Evolutionary conservation across 1,140 invertebrate genomes (phyloP), one percentile per base, ranked within the genome.

Genomic region (Sinonovacula constricta): DNA sequence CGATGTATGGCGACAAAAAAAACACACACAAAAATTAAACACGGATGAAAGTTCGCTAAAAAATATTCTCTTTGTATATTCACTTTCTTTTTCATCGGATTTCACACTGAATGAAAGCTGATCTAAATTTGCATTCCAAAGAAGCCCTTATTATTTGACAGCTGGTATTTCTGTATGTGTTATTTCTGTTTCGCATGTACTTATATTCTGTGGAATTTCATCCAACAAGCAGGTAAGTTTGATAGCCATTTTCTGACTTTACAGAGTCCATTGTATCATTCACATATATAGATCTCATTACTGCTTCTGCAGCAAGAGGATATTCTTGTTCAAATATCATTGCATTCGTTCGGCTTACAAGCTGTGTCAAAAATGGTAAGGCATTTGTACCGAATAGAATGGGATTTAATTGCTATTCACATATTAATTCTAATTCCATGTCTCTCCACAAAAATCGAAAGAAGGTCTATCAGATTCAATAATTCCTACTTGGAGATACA

Each of bases 341-440:
- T 26, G 56, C 59, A 26, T 79, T 36, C 49, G 57, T n/a, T 67
- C 30, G 12, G 15, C 36, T 14, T 10, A 79, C 80, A 36, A 54
- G 62, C 60, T 78, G 80, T 10, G 68, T 68, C 10, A 59, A 31
- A 72, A 79, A 81, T n/a, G 80, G 80, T 18, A 56, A 79, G n/a
- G 54, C 26, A 36, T 70, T 79, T 7, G 66, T 30, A 0, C 75
- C 75, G 63, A 81, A 81, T 26, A 79, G 68, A 1, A 79, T 1
- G 10, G 51, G 1, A 22, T 34, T 71, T n/a, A 65, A 72, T 53
- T 72, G 15, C 57, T 62, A 72, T 5, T 39, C 39, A 57, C 45
- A 28, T 31, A 26, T 30, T 39, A 15, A 24, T n/a, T 1, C 54
- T 14, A 15, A 14, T 31, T 3, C 51, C 31, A 34, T 45, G 2